Conservation (phyloP, 2,888 invertebrate genomes). For the Coenonympha arcania region DNA sequence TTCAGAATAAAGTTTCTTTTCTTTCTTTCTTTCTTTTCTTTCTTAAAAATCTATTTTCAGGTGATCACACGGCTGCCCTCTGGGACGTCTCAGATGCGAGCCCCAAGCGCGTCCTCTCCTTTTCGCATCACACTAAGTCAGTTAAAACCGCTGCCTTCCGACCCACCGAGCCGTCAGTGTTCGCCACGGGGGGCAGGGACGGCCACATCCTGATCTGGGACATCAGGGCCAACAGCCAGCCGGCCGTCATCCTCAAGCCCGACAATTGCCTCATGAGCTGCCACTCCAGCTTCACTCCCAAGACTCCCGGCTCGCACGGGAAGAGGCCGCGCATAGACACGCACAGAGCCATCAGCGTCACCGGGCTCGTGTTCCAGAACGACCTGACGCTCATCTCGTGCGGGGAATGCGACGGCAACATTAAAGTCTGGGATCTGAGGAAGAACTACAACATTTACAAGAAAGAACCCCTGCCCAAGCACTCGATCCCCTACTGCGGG, state of each 20-base stretch:
- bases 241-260: constrained; percentile 69
- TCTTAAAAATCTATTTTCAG: too few relatives aligned
- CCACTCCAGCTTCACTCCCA: constrained; percentile 68
- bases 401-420: constrained; percentile 88
- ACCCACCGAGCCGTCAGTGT: constrained; percentile 80
- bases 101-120: constrained; percentile 70
- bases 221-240: constrained; percentile 50
- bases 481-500: constrained; percentile 82
- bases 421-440: constrained; percentile 91
- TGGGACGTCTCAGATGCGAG: constrained; percentile 80
- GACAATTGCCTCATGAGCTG: constrained; percentile 82
- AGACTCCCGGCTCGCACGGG: constrained; percentile 71
- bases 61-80: constrained; percentile 86
- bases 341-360: constrained; percentile 81
- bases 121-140: constrained; percentile 84
- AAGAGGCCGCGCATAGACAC: constrained; percentile 63
- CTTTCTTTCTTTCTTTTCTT: too few relatives aligned
- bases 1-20: too few relatives aligned
- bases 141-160: constrained; percentile 87
- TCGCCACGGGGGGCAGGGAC: constrained; percentile 91
- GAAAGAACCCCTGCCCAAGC: constrained; percentile 80
- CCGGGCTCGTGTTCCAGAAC: constrained; percentile 88
- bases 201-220: constrained; percentile 93
- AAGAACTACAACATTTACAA: constrained; percentile 83
- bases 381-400: constrained; percentile 85